phyloP scores from a whole-genome alignment of 1,140 invertebrate genomes.

The Monochamus saltuarius region DNA sequence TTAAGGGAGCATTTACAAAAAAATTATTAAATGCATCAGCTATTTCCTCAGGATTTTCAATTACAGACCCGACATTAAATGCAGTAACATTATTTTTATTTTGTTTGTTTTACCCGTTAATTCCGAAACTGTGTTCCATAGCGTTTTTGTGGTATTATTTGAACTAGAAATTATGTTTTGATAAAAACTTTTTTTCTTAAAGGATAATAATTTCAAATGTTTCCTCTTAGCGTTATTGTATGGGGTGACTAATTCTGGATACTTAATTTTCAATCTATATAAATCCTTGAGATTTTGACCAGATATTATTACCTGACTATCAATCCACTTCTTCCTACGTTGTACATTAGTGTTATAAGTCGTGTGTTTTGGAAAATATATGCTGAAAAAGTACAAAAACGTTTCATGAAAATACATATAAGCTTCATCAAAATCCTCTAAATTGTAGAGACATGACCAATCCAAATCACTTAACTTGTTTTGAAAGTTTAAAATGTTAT shows the following conservation, averaged over 20 bases:
- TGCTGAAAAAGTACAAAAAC: background rate
- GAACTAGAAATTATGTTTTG: background rate
- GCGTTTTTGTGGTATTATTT: too few relatives aligned
- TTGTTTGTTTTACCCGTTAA: too few relatives aligned
- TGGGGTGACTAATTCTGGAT: background rate
- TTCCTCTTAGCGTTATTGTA: background rate
- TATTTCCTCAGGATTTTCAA: too few relatives aligned
- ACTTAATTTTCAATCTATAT: background rate
- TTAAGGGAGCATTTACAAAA: too few relatives aligned
- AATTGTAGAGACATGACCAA: background rate
- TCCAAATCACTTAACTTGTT: background rate
- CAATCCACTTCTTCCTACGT: background rate
- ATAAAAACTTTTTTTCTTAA: background rate
- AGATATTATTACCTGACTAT: background rate
- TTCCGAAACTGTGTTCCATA: too few relatives aligned
- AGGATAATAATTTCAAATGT: background rate
- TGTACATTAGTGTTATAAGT: background rate
- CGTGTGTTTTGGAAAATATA: constrained; percentile 4
- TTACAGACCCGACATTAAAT: too few relatives aligned
- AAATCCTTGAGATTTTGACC: background rate
- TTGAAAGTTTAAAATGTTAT: constrained; percentile 9
- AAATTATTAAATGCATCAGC: too few relatives aligned
- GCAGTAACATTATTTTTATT: too few relatives aligned
- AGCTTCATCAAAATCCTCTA: background rate
- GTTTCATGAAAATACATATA: background rate